Evolutionary conservation across 2,113 vertebrate genomes (phyloP), one percentile per base, ranked within the genome.

Genomic region (Excalfactoria chinensis): DNA sequence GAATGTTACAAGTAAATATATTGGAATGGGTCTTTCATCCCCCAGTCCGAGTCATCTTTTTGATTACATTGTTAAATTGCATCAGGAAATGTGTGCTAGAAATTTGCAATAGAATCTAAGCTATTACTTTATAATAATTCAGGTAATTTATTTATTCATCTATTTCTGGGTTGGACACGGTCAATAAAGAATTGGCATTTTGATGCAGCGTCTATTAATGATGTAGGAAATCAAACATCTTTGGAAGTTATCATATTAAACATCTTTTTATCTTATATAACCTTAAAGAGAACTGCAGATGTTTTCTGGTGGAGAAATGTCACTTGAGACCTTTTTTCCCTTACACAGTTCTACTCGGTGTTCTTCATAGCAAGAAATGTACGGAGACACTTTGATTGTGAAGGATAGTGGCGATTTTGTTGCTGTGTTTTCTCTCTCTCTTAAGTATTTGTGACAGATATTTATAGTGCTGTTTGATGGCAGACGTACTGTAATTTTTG

Each of bases 11-110:
- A 73, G 59, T 60, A 71, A 70, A 79, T 80, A n/a, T 9, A 9
- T 35, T 46, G 26, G 19, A 69, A 32, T 56, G n/a, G 30, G 5
- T 73, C 37, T 90, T 17, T 0, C 0, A 58, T 34, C 18, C 21
- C 35, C 4, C 0, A 1, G n/a, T 59, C 21, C n/a, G 8, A 1
- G 11, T 48, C 11, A 13, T 35, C 23, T 70, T 44, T 53, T 11
- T 11, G 20, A 13, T 84, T 59, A 51, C 11, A 3, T 28, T 66
- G 19, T 43, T 92, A 59, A 62, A 74, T 68, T 69, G 41, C 43
- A 30, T 48, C 13, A 18, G 76, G 26, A 88, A 40, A n/a, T 3
- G 2, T 37, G 22, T 30, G 12, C 73, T 59, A 62, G n/a, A 43
- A 62, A 30, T 62, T 25, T 11, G 14, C 59, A 44, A 25, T 35